These are phyloP conservation scores for Clarias pachynema DNA, from an alignment of 2,797 vertebrate genomes.

Conservation along the genomic window DNA sequence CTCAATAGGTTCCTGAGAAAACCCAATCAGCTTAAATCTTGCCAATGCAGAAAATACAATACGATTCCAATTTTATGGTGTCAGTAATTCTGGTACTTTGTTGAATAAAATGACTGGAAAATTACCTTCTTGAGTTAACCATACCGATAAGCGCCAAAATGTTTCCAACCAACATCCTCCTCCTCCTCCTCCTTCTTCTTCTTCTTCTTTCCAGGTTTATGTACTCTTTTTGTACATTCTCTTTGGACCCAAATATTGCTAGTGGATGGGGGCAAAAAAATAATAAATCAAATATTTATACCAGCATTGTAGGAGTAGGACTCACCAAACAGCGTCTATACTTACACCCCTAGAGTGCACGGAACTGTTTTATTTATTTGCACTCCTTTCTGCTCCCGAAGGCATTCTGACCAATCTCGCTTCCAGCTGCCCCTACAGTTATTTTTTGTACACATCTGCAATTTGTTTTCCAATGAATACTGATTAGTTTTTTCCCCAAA, in stretches of 20 bases:
- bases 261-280: not conserved
- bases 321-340: not conserved
- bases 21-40: not conserved
- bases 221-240: not conserved
- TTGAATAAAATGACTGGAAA: not conserved
- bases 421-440: not conserved
- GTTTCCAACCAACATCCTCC: not conserved
- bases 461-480: not conserved
- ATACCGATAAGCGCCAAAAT: not conserved
- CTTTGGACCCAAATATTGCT: not conserved
- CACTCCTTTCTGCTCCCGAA: not conserved
- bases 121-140: not conserved
- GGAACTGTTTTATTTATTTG: not conserved
- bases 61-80: not conserved
- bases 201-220: not conserved
- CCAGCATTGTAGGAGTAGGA: not conserved
- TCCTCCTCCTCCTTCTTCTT: not conserved
- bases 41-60: not conserved
- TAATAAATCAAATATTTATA: not conserved
- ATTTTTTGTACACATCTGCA: not conserved
- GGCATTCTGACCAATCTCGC: not conserved
- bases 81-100: not conserved
- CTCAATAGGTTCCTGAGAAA: not conserved
- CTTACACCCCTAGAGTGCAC: not conserved
- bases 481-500: not conserved